Evolutionary conservation across 2,888 invertebrate species (phyloP).

Genomic region (Synergus japonicus): DNA sequence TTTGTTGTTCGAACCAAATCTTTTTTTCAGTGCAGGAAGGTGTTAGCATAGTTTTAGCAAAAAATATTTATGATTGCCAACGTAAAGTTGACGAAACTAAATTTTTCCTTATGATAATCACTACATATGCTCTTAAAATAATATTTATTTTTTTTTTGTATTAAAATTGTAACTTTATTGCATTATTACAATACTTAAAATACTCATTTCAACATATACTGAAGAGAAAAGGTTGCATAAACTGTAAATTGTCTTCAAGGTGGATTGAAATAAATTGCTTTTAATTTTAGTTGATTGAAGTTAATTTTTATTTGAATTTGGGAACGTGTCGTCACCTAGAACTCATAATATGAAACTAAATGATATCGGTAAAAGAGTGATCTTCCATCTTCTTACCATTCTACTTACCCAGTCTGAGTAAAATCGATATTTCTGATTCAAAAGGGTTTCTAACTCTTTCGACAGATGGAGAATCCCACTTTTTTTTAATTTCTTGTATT

Average conservation of each 20-base stretch:
- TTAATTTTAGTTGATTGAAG: conserved; percentile 66
- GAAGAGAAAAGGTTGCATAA: not conserved
- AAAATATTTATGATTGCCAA: too few species aligned
- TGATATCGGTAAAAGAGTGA: conserved; percentile 9
- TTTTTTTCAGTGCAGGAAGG: too few species aligned
- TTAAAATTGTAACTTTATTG: too few species aligned
- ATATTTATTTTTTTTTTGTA: not conserved
- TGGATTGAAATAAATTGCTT: conserved; percentile 69
- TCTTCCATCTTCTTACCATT: conserved; percentile 4
- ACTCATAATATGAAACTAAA: not conserved
- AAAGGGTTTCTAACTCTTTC: not conserved
- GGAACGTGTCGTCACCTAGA: conserved; percentile 29
- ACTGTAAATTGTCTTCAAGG: conserved; percentile 10
- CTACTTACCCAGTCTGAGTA: not conserved
- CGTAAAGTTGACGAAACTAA: too few species aligned
- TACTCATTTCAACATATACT: not conserved
- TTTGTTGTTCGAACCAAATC: too few species aligned
- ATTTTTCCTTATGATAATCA: too few species aligned
- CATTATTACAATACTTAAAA: not conserved
- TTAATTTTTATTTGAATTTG: not conserved
- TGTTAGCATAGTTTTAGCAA: too few species aligned
- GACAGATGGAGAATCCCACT: not conserved
- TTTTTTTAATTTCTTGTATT: conserved; percentile 1
- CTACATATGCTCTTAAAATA: too few species aligned
- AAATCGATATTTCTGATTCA: not conserved